Evolutionary conservation across 2,113 vertebrate species (phyloP), one percentile per base, ranked within the genome.

Genomic region (Anolis carolinensis): DNA sequence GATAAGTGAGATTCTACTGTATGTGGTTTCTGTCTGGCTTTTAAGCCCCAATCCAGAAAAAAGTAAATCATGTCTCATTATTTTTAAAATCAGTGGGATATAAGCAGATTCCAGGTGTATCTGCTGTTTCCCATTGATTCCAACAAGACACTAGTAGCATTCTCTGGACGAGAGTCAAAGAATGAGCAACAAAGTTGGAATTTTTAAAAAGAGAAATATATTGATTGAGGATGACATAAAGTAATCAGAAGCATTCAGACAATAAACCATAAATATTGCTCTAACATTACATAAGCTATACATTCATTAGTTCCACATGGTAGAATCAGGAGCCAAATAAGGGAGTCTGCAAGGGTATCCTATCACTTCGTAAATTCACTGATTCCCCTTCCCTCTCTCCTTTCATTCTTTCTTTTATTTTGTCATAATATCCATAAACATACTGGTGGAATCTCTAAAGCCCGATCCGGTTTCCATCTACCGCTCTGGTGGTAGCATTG

Each of bases 221-320:
- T 85, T 85, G 65, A 79, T 85, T 79, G 70, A 71, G 65, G 76
- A 59, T 70, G 65, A 59, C 84, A 59, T 16, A 25, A 34, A 59
- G 50, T 39, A 85, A 79, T 85, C 84, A 85, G 75, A 71, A 85
- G 76, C 84, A 71, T 85, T 85, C 79, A 79, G 63, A 78, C 34
- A 71, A 65, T 71, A 79, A 70, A 79, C 78, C 83, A 78, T 70
- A 85, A 85, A 85, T 71, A 85, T 85, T 71, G 84, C 65, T 85
- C 74, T 79, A 79, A 59, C 0, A 32, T 75, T 75, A 75, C 82
- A 83, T 74, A 83, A 75, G 82, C 75, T 71, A n/a, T 55, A 14
- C 75, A 71, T 79, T 85, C 65, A 79, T 85, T 79, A 79, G 39
- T 79, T 79, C 84, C 84, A 79, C 84, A 79, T 85, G 75, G 65